These are phyloP conservation scores for Oceanodroma leucorhoa DNA, from an alignment of 2,797 vertebrate genomes.

Conservation along the genomic window DNA sequence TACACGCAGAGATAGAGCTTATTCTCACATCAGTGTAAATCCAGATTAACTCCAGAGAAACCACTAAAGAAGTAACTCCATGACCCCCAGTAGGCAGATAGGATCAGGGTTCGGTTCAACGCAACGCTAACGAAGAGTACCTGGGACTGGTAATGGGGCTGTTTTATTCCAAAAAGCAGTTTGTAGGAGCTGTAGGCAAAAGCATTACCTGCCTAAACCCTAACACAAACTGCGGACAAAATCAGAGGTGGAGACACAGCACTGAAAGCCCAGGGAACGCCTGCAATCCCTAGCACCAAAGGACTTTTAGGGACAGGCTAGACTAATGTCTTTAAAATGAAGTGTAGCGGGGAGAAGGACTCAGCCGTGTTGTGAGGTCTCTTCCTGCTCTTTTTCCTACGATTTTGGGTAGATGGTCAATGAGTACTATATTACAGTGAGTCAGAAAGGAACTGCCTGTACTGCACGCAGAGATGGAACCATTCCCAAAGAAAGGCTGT, in stretches of 20 bases:
- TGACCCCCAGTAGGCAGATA: not conserved
- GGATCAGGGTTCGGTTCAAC: not conserved
- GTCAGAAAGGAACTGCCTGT: constrained; percentile 35
- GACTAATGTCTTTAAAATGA: not conserved
- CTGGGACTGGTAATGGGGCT: not conserved
- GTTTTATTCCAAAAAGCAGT: not conserved
- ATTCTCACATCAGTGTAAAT: not conserved
- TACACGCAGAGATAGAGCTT: not conserved
- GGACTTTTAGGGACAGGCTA: not conserved
- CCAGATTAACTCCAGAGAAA: not conserved
- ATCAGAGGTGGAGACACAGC: not conserved
- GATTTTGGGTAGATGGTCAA: not conserved
- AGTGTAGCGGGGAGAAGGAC: not conserved
- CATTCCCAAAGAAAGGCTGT: constrained; percentile 29
- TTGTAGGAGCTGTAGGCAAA: not conserved
- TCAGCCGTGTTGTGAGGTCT: not conserved
- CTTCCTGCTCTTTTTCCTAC: not conserved
- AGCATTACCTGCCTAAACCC: not conserved
- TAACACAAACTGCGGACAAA: not conserved
- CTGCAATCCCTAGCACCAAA: not conserved
- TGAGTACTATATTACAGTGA: not conserved
- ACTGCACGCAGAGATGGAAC: not conserved
- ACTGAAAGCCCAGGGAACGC: not conserved
- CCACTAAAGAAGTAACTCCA: not conserved
- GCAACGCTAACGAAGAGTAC: not conserved